Conservation (phyloP, 2,797 vertebrate genomes). For the Mormyrops attenuatus region DNA sequence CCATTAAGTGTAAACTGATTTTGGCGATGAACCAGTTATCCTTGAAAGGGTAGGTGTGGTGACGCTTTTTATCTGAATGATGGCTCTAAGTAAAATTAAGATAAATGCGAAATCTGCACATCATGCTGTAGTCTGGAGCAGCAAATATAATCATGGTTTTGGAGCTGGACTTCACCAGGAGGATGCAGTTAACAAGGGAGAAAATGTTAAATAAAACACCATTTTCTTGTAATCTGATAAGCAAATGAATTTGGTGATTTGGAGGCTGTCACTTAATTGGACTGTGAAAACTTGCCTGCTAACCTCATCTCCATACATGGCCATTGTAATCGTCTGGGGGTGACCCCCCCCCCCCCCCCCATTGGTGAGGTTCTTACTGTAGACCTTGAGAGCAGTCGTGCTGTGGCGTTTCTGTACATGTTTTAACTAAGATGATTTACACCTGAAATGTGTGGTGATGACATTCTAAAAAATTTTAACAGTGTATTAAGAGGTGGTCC, state of each 20-base stretch:
- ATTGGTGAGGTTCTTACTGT: not conserved
- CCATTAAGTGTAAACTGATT: not conserved
- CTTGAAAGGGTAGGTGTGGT: not conserved
- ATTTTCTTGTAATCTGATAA: not conserved
- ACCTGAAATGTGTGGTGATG: not conserved
- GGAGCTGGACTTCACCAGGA: not conserved
- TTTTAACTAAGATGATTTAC: not conserved
- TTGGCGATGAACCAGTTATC: not conserved
- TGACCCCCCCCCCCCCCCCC: not conserved
- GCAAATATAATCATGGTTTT: not conserved
- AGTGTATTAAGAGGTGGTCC: not conserved
- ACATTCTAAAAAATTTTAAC: not conserved
- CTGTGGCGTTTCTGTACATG: not conserved
- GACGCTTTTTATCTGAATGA: not conserved
- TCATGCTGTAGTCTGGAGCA: not conserved
- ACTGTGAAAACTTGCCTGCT: not conserved
- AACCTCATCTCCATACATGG: not conserved
- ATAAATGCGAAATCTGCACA: not conserved
- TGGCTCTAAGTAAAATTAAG: not conserved
- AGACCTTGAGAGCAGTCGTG: not conserved
- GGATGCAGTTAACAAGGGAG: not conserved
- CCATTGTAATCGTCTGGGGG: not conserved
- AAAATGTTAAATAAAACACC: not conserved
- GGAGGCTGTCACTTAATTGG: not conserved
- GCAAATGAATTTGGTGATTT: not conserved